A percentile compares a stretch with the other conserved stretches of the same genome.
These are phyloP conservation scores for Nemapogon koenigi DNA, from an alignment of 2,888 invertebrate species.

Conservation along the genomic window DNA sequence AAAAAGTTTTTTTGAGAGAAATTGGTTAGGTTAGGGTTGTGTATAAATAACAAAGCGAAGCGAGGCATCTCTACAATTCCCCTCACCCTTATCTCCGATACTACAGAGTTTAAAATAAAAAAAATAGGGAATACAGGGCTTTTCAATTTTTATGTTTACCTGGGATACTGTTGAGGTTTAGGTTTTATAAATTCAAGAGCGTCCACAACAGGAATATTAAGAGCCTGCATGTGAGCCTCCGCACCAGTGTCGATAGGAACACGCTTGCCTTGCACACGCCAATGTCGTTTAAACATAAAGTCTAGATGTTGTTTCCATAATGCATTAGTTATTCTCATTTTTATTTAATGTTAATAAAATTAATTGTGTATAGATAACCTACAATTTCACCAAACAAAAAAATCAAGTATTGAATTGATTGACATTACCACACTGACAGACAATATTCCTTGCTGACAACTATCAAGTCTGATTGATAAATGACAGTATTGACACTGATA, in stretches of 20 bases:
- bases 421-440: too few relatives aligned
- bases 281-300: conserved; percentile 75
- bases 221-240: conserved; percentile 54
- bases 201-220: conserved; percentile 68
- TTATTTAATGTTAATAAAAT: too few relatives aligned
- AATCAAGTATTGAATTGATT: not conserved
- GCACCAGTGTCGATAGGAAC: conserved; percentile 60
- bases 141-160: too few relatives aligned
- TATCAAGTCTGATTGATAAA: too few relatives aligned
- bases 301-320: conserved; percentile 74
- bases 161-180: conserved; percentile 25
- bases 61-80: not conserved
- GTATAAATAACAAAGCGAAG: not conserved
- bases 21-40: not conserved
- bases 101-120: too few relatives aligned
- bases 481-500: too few relatives aligned
- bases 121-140: too few relatives aligned
- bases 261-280: conserved; percentile 72
- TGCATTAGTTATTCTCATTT: conserved; percentile 71
- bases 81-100: too few relatives aligned
- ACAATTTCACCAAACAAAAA: not conserved
- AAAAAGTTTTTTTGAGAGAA: not conserved
- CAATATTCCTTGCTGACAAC: too few relatives aligned
- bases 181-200: conserved; percentile 65
- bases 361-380: not conserved